Base-by-base conservation (phyloP, 2,888 invertebrate genomes). In the Euphydryas editha region DNA sequence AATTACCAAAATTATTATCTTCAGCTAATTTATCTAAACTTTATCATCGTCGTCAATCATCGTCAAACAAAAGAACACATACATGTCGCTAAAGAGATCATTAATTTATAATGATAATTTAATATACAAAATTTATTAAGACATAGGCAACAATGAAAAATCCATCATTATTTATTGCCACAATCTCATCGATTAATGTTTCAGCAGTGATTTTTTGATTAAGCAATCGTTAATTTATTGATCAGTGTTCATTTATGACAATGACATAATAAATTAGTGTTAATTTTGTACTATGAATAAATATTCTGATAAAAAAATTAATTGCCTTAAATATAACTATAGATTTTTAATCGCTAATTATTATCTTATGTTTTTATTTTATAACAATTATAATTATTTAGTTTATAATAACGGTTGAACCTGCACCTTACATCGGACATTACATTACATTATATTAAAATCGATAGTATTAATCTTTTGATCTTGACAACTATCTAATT, bases 121-220 rank as follows among this genome's bases (percentile, higher is more conserved):
- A 17, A 36, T 10, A 36, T 13, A 10, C 18, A 10, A 11, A 54
- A 54, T 42, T 1, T 13, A 42, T 39, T 39, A 39, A 57, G 57
- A 42, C 21, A 42, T 57, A 20, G n/a, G 42, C 42, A 57, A 42
- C 21, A 57, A 42, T 15, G 21, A 39, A 57, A 57, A 57, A 36
- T 7, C 6, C 13, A 39, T 57, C 57, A 51, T 49, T 37, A 51
- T 42, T 60, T 8, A 51, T 60, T 49, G 39, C 18, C 37, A 51
- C 51, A 7, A 18, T 2, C 10, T 42, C 60, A 60, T 60, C 57
- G 42, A 57, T 57, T 42, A 57, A 20, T 57, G 8, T 36, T 42
- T 57, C 42, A 39, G 13, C 21, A 21, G 8, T 42, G 39, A 42
- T 42, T 8, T 42, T 54, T 54, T 21, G 5, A 30, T 54, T 54